These are phyloP conservation scores for Panagrolaimus sp. DNA, from an alignment of 1,140 invertebrate genomes.

Conservation along the genomic window DNA sequence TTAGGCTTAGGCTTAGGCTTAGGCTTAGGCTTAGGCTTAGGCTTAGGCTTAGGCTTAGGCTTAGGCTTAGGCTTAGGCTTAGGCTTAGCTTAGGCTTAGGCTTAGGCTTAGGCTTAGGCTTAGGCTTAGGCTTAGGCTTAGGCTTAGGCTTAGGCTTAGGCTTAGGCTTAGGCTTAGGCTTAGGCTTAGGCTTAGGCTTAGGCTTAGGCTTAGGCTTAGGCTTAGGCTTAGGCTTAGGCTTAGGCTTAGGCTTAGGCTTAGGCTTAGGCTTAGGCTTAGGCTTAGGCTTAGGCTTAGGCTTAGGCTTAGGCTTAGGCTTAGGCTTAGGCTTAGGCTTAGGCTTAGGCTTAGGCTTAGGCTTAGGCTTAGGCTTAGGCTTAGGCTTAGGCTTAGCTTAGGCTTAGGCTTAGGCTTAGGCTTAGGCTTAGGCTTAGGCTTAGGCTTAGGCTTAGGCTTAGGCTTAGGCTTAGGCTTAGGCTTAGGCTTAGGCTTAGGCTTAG, in stretches of 20 bases:
- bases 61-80: slow-evolving; percentile 27
- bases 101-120: slow-evolving; percentile 23
- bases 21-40: slow-evolving; percentile 29
- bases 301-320: too few relatives aligned
- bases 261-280: slow-evolving; percentile 27
- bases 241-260: slow-evolving; percentile 25
- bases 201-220: slow-evolving; percentile 24
- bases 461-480: too few relatives aligned
- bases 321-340: too few relatives aligned
- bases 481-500: too few relatives aligned
- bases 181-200: slow-evolving; percentile 28
- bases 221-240: slow-evolving; percentile 22
- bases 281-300: slow-evolving; percentile 24
- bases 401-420: too few relatives aligned
- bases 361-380: too few relatives aligned
- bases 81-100: slow-evolving; percentile 18
- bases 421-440: too few relatives aligned
- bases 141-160: slow-evolving; percentile 31
- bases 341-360: too few relatives aligned
- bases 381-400: too few relatives aligned
- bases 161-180: slow-evolving; percentile 26
- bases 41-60: slow-evolving; percentile 28
- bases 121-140: slow-evolving; percentile 25
- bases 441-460: too few relatives aligned
- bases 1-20: slow-evolving; percentile 21